Base-by-base conservation (phyloP, 2,888 invertebrate genomes). In the Hydropsyche betteni region DNA sequence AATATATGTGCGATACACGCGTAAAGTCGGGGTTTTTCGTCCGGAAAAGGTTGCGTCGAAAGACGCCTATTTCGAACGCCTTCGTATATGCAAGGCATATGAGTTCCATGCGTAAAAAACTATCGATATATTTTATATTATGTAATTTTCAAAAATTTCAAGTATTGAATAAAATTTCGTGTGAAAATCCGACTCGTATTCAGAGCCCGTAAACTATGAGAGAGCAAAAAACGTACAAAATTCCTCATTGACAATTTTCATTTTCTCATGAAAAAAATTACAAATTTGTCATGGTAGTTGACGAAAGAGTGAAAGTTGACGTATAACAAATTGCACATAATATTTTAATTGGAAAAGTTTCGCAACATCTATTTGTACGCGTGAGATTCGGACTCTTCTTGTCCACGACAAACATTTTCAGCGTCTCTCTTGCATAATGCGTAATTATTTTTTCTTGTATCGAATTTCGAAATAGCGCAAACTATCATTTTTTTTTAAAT, bases 281-380 rank as follows among this genome's bases (percentile, higher is more conserved):
- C 44, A 44, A 6, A 44, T 44, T 44, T 44, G 44, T 44, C 44
- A 10, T 10, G 44, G 6, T 4, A 44, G 7, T 44, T 10, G 44
- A 44, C 10, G 44, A 44, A 44, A 44, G 44, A 64, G 64, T 64
- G 36, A 64, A 64, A 64, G 64, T 12, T 5, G 6, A 33, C 4
- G 12, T 64, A 12, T 8, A 10, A 36, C 36, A 64, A 64, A 64
- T 36, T 36, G 36, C 36, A 12, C 34, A 61, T 1, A 61, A 16
- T 33, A 33, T 33, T 61, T 24, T 61, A 33, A 61, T 61, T 61
- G 36, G 36, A 36, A 36, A 64, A 34, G 36, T 64, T 64, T 64
- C 10, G 36, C 36, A 64, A 64, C 64, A 4, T n/a, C 36, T 10
- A 44, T 24, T 24, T 24, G 24, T 24, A 24, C 24, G 24, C 24